These are phyloP conservation scores for Uria aalge DNA, from an alignment of 2,113 vertebrate species.

Conservation along the genomic window DNA sequence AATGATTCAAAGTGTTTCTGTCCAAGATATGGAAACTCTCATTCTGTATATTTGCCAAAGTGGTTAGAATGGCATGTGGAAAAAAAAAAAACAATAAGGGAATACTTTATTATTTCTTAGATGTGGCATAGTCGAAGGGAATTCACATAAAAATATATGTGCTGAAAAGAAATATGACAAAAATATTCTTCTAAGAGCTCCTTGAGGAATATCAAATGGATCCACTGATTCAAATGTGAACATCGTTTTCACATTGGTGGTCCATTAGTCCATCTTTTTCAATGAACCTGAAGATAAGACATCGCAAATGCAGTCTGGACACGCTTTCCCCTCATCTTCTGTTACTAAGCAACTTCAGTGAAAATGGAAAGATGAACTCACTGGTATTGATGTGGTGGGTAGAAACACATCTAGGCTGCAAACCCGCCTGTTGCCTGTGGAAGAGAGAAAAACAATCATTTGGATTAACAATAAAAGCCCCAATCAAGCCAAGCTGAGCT, in stretches of 20 bases:
- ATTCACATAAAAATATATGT: background rate
- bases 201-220: constrained; percentile 6
- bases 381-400: constrained; percentile 38
- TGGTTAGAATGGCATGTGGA: background rate
- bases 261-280: constrained; percentile 55
- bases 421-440: background rate
- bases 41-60: background rate
- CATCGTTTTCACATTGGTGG: constrained; percentile 34
- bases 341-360: constrained; percentile 62
- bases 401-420: constrained; percentile 33
- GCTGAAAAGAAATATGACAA: constrained; percentile 1
- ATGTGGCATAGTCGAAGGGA: background rate
- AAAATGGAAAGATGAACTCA: constrained; percentile 54
- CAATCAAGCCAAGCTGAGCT: background rate
- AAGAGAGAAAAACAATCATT: background rate
- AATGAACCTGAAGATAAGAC: constrained; percentile 34
- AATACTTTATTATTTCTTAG: background rate
- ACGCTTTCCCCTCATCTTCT: constrained; percentile 41
- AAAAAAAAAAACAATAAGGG: background rate
- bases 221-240: constrained; percentile 13
- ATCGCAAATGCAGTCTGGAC: constrained; percentile 13
- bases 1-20: background rate
- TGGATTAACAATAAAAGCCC: background rate
- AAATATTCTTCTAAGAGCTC: constrained; percentile 32
- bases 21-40: background rate